These are phyloP conservation scores for Wasmannia auropunctata DNA, from an alignment of 1,140 invertebrate genomes.

Conservation along the genomic window DNA sequence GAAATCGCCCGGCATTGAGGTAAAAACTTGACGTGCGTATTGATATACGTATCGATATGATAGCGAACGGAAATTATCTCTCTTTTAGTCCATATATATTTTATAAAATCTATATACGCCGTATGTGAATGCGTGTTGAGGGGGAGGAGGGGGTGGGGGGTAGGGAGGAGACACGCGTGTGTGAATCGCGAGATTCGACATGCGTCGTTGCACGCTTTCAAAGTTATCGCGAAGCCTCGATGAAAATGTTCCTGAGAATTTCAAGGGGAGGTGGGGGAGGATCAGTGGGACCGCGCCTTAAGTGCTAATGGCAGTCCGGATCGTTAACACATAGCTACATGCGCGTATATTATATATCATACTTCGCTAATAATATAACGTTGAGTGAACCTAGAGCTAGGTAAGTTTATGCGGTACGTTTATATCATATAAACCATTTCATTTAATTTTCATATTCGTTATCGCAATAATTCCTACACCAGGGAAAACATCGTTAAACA, in stretches of 20 bases:
- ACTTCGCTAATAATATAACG: constrained; percentile 65
- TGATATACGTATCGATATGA: constrained; percentile 49
- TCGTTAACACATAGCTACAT: constrained; percentile 57
- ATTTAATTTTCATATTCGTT: constrained; percentile 78
- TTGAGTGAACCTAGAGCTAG: constrained; percentile 71
- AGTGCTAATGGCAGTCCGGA: constrained; percentile 71
- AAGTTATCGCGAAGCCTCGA: constrained; percentile 33
- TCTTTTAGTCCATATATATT: neutral
- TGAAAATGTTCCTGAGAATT: constrained; percentile 68
- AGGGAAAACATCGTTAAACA: constrained; percentile 83
- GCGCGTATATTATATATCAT: constrained; percentile 61
- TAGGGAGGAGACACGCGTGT: neutral
- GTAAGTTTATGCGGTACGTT: constrained; percentile 71
- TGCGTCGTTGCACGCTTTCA: constrained; percentile 31
- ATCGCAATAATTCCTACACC: constrained; percentile 81
- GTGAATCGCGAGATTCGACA: constrained; percentile 14
- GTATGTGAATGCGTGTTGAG: neutral
- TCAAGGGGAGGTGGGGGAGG: constrained; percentile 51
- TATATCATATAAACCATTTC: constrained; percentile 79
- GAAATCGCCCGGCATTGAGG: constrained; percentile 46
- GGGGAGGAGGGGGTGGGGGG: neutral
- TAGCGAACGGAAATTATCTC: constrained; percentile 14
- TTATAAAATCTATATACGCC: constrained; percentile 23
- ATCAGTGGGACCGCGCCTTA: constrained; percentile 65
- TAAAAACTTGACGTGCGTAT: constrained; percentile 22